Base-by-base conservation (phyloP, 2,113 vertebrate species). In the Rhodinocichla rosea region DNA sequence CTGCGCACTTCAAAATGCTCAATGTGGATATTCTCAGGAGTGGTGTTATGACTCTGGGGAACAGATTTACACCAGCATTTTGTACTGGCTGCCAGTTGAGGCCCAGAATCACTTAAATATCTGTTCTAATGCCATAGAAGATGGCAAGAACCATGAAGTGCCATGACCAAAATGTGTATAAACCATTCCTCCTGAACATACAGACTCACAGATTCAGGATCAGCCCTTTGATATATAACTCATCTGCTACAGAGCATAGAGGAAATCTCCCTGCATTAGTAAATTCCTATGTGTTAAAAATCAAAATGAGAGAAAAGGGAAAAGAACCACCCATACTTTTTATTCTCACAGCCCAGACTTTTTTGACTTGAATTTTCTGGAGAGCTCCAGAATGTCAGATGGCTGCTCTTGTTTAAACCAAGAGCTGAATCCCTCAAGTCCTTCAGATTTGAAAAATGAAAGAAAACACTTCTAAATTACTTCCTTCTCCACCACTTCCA, bases 251-350 rank as follows among this genome's bases (percentile, higher is more conserved):
- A 4, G 56, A 59, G 5, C 27, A 70, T 6, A 11, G 55, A 77
- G 59, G 39, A 69, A 80, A 59, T 24, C 26, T 74, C 35, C 8
- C 44, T 30, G 24, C 13, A 23, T 68, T 47, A 59, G 23, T 55
- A 14, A 89, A 81, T 37, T 44, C 30, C 23, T 49, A 20, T 1
- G 1, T 32, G 7, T 39, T 55, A 63, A 77, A 83, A 13, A 87
- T 49, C 24, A 90, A 76, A 85, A 79, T 5, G 3, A 83, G 63
- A 62, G 11, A 28, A 55, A 59, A 75, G 4, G 6, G 13, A 1
- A 8, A 14, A 22, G 40, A 32, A 26, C 7, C 7, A 7, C 7
- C 14, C 0, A 0, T n/a, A 11, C 5, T 73, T 83, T 73, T 30
- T 70, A 27, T 64, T 75, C 52, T 65, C 35, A 47, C 13, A 50